phyloP scores from a whole-genome alignment of 1,140 invertebrate genomes.

The Gyrodactylus bullatarudis region DNA sequence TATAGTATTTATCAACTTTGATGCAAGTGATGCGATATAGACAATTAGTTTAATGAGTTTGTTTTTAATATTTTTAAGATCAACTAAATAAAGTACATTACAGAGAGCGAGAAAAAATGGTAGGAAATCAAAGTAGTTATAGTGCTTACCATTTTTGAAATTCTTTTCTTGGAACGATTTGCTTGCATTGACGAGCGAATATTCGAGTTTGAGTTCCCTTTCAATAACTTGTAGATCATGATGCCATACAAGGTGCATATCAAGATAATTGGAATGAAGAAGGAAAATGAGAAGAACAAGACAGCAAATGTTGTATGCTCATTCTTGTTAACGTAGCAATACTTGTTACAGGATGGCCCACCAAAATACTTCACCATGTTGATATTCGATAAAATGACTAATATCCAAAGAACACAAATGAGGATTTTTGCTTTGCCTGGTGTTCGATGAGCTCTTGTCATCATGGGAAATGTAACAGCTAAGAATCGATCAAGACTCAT shows the following conservation, averaged over 20 bases:
- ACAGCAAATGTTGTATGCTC: neutral
- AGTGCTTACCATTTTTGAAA: constrained; percentile 60
- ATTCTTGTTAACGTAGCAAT: neutral
- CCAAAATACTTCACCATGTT: constrained; percentile 43
- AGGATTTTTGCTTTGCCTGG: constrained; percentile 28
- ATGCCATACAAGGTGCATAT: neutral
- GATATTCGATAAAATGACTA: constrained; percentile 17
- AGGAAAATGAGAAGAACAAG: neutral
- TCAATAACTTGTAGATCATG: neutral
- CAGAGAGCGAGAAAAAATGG: neutral
- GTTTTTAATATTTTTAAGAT: neutral
- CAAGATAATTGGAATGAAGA: neutral
- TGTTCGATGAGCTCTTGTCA: constrained; percentile 48
- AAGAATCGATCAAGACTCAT: constrained; percentile 77
- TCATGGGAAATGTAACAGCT: constrained; percentile 64
- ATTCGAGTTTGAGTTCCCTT: neutral
- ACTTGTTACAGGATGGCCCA: constrained; percentile 12
- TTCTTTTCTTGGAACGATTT: constrained; percentile 46
- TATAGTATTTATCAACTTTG: neutral
- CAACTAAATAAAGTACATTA: neutral
- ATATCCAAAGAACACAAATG: neutral
- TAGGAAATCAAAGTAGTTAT: constrained; percentile 54
- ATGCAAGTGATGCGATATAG: neutral
- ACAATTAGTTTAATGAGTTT: neutral
- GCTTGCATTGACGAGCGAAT: constrained; percentile 28